Evolutionary conservation across 2,888 invertebrate species (phyloP), one percentile per base, ranked within the genome.

Genomic region (Hydropsyche betteni): DNA sequence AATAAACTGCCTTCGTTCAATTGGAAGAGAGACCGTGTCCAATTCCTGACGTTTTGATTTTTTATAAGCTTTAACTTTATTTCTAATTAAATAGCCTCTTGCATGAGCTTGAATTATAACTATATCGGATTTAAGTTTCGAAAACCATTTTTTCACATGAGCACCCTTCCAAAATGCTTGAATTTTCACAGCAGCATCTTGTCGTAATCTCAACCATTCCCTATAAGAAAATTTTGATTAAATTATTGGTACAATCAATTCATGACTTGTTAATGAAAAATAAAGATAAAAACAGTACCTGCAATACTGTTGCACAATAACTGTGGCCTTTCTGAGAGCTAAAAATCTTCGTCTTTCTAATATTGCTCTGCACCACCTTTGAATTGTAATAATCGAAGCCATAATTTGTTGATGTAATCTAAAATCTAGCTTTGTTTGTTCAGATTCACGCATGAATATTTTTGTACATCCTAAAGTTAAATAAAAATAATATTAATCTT

Each of bases 401-500:
- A 98, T 95, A 80, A 98, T 97, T 84, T 96, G 95, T 83, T 96
- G 94, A 84, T 98, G 98, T 74, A 98, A 88, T 80, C 94, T 92
- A 82, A 95, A 94, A 83, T 98, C 98, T 79, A 98, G 86, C 83
- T 95, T 94, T 81, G 95, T 91, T 85, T 98, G 97, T 84, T 98
- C 97, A 38, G 95, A 94, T 84, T 98, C 98, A 55, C 98, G 90
- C 88, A 98, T 91, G 83, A 97, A 98, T 79, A 98, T 94, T 88
- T 98, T 98, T 16, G 93, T 94, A 75, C 90, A 90, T 74, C 94
- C 94, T 87, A 77, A 64, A 14, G 5, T 64, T 64, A 0, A 68
- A 16, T 16, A 38, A 16, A 72, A 55, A 55, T 53, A 68, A 33
- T 70, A 7, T 10, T 33, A n/a, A 8, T 12, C 24, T 51, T 51